These are phyloP conservation scores for Bombus sibiricus DNA, from an alignment of 1,140 invertebrate genomes.

Conservation along the genomic window DNA sequence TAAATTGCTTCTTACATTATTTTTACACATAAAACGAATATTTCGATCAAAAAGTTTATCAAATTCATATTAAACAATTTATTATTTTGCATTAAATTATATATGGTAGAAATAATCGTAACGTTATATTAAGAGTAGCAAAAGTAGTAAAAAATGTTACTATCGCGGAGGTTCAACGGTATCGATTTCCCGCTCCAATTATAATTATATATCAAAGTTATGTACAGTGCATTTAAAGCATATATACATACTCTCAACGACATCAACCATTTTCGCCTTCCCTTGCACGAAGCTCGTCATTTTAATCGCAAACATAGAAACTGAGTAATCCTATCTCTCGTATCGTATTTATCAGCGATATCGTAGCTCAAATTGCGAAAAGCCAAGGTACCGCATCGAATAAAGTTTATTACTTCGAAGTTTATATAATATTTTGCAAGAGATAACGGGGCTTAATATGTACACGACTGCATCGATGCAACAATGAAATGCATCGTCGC, in stretches of 20 bases:
- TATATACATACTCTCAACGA: neutral
- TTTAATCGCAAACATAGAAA: neutral
- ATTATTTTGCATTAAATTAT: neutral
- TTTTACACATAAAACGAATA: neutral
- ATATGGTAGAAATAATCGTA: neutral
- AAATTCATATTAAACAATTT: neutral
- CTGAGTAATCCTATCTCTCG: neutral
- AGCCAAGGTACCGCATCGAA: neutral
- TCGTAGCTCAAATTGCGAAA: neutral
- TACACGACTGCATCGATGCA: conserved; percentile 19
- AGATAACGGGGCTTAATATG: conserved; percentile 34
- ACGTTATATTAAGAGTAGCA: neutral
- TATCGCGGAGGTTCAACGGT: neutral
- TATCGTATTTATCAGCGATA: neutral
- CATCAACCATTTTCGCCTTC: neutral
- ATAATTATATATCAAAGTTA: neutral
- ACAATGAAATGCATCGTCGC: conserved; percentile 29
- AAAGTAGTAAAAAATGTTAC: neutral
- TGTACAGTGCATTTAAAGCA: neutral
- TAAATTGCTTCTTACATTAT: neutral
- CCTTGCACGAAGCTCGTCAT: neutral
- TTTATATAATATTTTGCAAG: conserved; percentile 4
- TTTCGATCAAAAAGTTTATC: neutral
- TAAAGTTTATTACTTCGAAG: neutral
- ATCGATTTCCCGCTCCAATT: neutral